Evolutionary conservation across 2,113 vertebrate species (phyloP).

Genomic region (Lampris megalopsis): DNA sequence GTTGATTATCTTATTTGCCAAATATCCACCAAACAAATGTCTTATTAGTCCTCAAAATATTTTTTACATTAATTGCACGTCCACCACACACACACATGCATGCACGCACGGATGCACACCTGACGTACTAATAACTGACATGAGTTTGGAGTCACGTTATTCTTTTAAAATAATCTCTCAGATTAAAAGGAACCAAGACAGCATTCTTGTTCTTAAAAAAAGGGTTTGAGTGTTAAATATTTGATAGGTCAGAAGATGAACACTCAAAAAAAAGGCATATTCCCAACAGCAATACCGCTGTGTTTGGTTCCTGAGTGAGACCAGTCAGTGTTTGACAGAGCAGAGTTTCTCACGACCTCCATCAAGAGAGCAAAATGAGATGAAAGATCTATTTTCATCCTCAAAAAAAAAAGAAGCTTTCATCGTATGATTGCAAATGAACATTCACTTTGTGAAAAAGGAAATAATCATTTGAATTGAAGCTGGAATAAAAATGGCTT

Average conservation of each 20-base stretch:
- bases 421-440: not conserved
- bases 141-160: not conserved
- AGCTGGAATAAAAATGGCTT: conserved; percentile 9
- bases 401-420: not conserved
- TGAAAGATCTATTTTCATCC: too few species aligned
- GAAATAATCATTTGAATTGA: conserved; percentile 26
- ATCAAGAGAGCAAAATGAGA: too few species aligned
- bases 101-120: not conserved
- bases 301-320: not conserved
- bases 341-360: too few species aligned
- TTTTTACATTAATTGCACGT: too few species aligned
- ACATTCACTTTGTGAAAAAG: not conserved
- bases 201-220: not conserved
- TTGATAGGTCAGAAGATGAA: not conserved
- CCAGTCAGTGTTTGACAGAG: not conserved
- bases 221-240: not conserved
- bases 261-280: not conserved
- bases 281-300: not conserved
- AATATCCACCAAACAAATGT: too few species aligned
- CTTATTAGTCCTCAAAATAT: too few species aligned
- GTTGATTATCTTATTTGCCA: too few species aligned
- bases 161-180: not conserved
- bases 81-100: too few species aligned
- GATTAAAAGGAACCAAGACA: not conserved
- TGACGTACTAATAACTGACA: not conserved